phyloP scores from a whole-genome alignment of 2,888 invertebrate genomes.

The Cephonodes hylas region DNA sequence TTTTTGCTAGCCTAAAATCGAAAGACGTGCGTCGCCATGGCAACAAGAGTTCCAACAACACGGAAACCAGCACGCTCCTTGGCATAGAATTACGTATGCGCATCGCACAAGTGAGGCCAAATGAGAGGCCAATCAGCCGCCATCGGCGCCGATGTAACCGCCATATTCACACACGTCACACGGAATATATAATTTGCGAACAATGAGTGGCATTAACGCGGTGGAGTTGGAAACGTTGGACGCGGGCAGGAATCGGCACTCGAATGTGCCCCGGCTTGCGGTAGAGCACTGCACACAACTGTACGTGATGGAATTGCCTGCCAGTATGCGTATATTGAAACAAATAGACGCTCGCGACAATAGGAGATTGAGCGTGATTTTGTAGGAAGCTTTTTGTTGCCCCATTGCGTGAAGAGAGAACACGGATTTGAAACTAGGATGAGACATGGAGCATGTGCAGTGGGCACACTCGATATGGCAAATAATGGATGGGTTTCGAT shows the following conservation, averaged over 20 bases:
- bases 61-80: not conserved
- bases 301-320: not conserved
- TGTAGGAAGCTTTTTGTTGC: too few species aligned
- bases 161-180: conserved; percentile 59
- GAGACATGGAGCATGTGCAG: too few species aligned
- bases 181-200: conserved; percentile 57
- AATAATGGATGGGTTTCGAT: not conserved
- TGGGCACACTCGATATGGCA: too few species aligned
- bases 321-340: not conserved
- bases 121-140: conserved; percentile 75
- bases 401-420: too few species aligned
- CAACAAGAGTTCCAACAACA: not conserved
- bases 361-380: too few species aligned
- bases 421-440: too few species aligned
- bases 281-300: not conserved
- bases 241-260: not conserved
- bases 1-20: too few species aligned
- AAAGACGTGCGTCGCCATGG: not conserved
- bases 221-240: not conserved
- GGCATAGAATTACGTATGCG: conserved; percentile 65
- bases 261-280: not conserved
- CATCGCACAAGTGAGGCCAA: conserved; percentile 71
- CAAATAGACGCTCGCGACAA: not conserved
- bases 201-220: conserved; percentile 22
- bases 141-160: conserved; percentile 52